These are phyloP conservation scores for Epicauta chinensis DNA, from an alignment of 1,140 invertebrate species.

Conservation along the genomic window DNA sequence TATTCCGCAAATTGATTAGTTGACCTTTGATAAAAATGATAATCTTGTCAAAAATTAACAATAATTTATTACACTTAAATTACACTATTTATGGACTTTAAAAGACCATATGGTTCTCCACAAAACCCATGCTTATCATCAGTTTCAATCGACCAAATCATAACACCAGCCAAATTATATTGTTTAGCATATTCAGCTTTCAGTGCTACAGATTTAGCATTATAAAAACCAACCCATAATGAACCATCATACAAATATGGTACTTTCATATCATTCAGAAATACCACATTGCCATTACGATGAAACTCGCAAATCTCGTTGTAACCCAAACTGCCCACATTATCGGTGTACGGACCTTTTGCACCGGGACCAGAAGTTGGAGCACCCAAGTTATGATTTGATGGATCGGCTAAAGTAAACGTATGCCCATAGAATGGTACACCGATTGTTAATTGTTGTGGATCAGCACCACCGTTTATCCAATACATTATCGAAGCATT, in stretches of 20 bases:
- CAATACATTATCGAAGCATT: conserved; percentile 22
- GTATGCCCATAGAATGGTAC: conserved; percentile 59
- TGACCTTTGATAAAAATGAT: no score
- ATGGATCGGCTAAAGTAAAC: conserved; percentile 49
- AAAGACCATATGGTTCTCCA: conserved; percentile 50
- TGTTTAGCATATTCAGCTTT: conserved; percentile 41
- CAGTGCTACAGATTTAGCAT: conserved; percentile 46
- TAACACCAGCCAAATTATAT: conserved; percentile 51
- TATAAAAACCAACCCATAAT: conserved; percentile 72
- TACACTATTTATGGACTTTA: conserved; percentile 50
- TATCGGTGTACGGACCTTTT: conserved; percentile 53
- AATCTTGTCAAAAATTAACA: background rate
- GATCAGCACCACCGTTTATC: conserved; percentile 42
- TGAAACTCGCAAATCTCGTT: conserved; percentile 35
- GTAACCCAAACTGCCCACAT: conserved; percentile 53
- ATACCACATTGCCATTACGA: conserved; percentile 41
- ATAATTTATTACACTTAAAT: conserved; percentile 3
- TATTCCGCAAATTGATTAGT: no score
- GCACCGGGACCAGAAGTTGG: conserved; percentile 47
- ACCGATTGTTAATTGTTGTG: conserved; percentile 56
- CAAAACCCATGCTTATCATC: conserved; percentile 61
- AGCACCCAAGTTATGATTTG: conserved; percentile 48
- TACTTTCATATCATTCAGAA: conserved; percentile 47
- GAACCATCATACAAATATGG: conserved; percentile 56
- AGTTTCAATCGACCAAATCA: conserved; percentile 68